Base-by-base conservation (phyloP, 2,113 vertebrate genomes). In the Entelurus aequoreus region DNA sequence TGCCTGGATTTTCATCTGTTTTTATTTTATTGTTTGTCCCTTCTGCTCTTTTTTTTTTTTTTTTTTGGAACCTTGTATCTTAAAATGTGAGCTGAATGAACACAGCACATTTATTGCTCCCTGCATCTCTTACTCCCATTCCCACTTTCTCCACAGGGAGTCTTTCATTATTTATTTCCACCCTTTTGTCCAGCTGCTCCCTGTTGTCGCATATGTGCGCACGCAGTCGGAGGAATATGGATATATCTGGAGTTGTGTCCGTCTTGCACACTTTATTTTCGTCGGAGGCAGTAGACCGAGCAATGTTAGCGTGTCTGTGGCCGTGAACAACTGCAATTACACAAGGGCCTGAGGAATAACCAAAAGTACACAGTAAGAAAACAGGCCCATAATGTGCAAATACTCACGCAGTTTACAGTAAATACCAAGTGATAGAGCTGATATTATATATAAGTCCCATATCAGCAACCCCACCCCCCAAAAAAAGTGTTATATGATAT, bases 101-200 rank as follows among this genome's bases (percentile, higher is more conserved):
- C 50, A 51, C 52, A 66, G 53, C 19, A 64, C 60, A 37, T 62
- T 15, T 46, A 67, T 68, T 48, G n/a, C 28, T 54, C n/a, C 15
- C 15, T 56, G 38, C 48, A 51, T 65, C 48, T 61, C 48, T 71
- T 75, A 54, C 28, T 61, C 36, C 48, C 44, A n/a, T 61, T 49
- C 54, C 49, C 52, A 48, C 6, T 72, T 35, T 77, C 69, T 80
- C 71, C 55, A 50, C 7, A 6, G 75, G 71, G 75, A 69, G 38
- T 73, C 65, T 50, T 84, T 66, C 59, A 81, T 83, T 72, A 79
- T 83, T 83, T 73, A 80, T 78, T 72, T 76, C 40, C 36, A 51
- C 75, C 62, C 48, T 59, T 69, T 75, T 74, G 77, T 77, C 76
- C 78, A 75, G 69, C 69, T 68, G 65, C 72, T 80, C 40, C 72